phyloP scores from a whole-genome alignment of 2,797 vertebrate genomes.

The Phaenicophaeus curvirostris region DNA sequence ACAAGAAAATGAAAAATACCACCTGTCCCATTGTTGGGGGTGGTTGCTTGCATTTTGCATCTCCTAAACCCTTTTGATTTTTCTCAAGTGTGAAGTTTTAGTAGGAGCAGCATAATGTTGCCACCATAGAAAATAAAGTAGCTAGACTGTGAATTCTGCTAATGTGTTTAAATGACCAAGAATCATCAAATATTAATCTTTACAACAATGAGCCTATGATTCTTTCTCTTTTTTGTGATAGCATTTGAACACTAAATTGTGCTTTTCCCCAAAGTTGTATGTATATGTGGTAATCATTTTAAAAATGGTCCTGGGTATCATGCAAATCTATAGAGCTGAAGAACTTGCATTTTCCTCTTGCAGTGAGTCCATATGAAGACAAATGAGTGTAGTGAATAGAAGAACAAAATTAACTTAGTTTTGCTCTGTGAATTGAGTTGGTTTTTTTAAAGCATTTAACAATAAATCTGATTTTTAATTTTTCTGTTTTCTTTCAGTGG shows the following conservation, averaged over 20 bases:
- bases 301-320: background rate
- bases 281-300: background rate
- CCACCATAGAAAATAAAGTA: background rate
- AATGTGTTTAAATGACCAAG: background rate
- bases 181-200: background rate
- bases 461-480: background rate
- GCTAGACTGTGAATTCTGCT: background rate
- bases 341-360: background rate
- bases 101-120: background rate
- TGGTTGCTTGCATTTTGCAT: background rate
- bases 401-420: background rate
- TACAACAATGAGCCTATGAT: background rate
- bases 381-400: background rate
- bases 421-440: background rate
- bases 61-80: background rate
- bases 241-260: background rate
- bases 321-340: background rate
- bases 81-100: background rate
- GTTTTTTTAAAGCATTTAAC: background rate
- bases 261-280: background rate
- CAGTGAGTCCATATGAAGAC: background rate
- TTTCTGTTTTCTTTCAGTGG: constrained; percentile 75
- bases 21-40: background rate
- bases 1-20: background rate
- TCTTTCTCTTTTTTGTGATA: background rate